Evolutionary conservation across 2,113 vertebrate genomes (phyloP).

Genomic region (Nipponia nippon): DNA sequence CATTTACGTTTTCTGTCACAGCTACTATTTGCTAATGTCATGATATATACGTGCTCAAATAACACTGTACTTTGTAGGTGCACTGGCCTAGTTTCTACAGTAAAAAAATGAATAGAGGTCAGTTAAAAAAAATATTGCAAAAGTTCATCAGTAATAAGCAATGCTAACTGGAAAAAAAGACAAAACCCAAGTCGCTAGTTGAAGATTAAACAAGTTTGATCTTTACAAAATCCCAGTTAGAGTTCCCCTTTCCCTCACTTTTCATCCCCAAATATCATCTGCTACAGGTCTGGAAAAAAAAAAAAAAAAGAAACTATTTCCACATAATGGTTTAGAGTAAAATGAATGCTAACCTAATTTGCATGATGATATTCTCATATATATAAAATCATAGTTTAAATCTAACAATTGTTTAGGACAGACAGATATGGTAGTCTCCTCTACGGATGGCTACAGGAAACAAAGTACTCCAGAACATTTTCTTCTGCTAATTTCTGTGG

Average conservation of each 20-base stretch:
- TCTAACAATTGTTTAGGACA: neutral
- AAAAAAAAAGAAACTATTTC: neutral
- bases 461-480: neutral
- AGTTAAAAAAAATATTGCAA: neutral
- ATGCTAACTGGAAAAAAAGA: neutral
- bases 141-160: neutral
- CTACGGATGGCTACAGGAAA: neutral
- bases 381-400: neutral
- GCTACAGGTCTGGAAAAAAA: too few relatives aligned
- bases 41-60: neutral
- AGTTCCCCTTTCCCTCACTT: neutral
- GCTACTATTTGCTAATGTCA: neutral
- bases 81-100: neutral
- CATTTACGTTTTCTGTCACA: neutral
- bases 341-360: neutral
- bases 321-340: neutral
- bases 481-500: neutral
- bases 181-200: neutral
- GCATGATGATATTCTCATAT: neutral
- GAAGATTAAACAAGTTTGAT: neutral
- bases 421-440: neutral
- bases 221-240: neutral
- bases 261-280: neutral
- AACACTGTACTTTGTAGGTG: neutral
- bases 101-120: neutral